Conservation (phyloP, 2,888 invertebrate species). For the Urechis unicinctus region DNA sequence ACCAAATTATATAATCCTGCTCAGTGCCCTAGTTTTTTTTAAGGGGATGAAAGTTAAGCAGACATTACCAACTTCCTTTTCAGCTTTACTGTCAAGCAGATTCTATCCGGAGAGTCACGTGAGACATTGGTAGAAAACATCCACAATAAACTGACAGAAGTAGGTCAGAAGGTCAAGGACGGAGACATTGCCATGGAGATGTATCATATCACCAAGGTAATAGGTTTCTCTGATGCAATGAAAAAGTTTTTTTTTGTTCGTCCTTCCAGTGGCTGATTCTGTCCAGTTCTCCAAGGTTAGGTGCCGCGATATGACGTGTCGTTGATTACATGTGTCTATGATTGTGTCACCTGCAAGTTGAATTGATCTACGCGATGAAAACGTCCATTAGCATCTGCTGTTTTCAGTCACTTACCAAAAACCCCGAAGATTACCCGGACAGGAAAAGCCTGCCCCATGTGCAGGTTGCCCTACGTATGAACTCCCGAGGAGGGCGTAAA, state of each 20-base stretch:
- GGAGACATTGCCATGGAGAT: constrained; percentile 65
- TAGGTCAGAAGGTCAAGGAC: constrained; percentile 68
- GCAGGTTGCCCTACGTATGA: constrained; percentile 82
- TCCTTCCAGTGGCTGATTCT: too few species aligned
- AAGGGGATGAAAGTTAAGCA: too few species aligned
- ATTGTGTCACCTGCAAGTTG: too few species aligned
- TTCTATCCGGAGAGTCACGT: constrained; percentile 57
- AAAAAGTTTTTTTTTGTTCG: too few species aligned
- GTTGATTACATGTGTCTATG: too few species aligned
- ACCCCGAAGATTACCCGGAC: constrained; percentile 86
- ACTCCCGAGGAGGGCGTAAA: constrained; percentile 64
- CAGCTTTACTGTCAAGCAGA: constrained; percentile 52
- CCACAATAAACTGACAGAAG: constrained; percentile 68
- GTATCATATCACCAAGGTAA: constrained; percentile 75
- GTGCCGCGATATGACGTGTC: too few species aligned
- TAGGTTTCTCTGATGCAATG: neutral
- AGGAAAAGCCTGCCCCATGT: constrained; percentile 80
- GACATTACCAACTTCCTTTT: too few species aligned
- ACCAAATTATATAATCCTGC: too few species aligned
- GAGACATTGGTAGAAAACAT: constrained; percentile 84
- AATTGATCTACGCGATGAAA: too few species aligned
- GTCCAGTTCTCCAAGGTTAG: too few species aligned
- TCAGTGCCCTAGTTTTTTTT: too few species aligned
- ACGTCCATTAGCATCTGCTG: too few species aligned
- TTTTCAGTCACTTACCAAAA: constrained; percentile 76